Conservation (phyloP, 2,113 vertebrate genomes). For the Trachemys scripta region DNA sequence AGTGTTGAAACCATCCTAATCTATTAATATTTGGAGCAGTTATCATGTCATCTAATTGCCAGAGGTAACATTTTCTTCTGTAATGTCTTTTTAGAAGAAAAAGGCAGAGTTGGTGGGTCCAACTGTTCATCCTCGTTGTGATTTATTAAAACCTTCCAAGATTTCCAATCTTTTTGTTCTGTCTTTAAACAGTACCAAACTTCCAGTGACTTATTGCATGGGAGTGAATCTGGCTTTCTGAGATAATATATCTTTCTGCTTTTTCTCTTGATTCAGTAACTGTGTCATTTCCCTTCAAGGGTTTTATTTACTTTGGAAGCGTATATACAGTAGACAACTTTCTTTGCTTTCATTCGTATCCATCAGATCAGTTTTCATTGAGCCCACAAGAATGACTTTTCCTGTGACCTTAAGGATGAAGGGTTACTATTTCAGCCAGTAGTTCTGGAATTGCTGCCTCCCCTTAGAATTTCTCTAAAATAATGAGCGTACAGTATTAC, state of each 20-base stretch:
- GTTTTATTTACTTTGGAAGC: conserved; percentile 57
- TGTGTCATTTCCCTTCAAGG: conserved; percentile 58
- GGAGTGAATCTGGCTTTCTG: conserved; percentile 43
- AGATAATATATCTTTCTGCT: conserved; percentile 58
- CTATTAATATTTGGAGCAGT: neutral
- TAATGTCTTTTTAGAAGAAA: neutral
- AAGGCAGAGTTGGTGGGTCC: neutral
- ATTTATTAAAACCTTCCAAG: conserved; percentile 36
- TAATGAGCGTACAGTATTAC: conserved; percentile 19
- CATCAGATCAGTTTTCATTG: neutral
- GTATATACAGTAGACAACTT: conserved; percentile 24
- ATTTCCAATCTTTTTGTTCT: conserved; percentile 19
- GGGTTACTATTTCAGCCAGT: conserved; percentile 52
- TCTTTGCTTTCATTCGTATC: neutral
- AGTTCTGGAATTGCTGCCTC: conserved; percentile 36
- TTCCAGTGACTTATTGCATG: conserved; percentile 18
- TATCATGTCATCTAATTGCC: conserved; percentile 22
- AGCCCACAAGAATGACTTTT: conserved; percentile 38
- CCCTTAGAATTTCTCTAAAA: conserved; percentile 51
- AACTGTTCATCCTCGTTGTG: neutral
- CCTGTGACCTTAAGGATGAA: conserved; percentile 60
- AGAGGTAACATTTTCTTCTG: neutral
- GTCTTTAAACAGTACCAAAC: neutral
- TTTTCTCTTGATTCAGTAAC: conserved; percentile 49
- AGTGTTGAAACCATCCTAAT: neutral